Percentiles rank a stretch among this genome's conserved stretches.
These are phyloP conservation scores for Crotalus viridis DNA, from an alignment of 2,113 vertebrate genomes.

Conservation along the genomic window DNA sequence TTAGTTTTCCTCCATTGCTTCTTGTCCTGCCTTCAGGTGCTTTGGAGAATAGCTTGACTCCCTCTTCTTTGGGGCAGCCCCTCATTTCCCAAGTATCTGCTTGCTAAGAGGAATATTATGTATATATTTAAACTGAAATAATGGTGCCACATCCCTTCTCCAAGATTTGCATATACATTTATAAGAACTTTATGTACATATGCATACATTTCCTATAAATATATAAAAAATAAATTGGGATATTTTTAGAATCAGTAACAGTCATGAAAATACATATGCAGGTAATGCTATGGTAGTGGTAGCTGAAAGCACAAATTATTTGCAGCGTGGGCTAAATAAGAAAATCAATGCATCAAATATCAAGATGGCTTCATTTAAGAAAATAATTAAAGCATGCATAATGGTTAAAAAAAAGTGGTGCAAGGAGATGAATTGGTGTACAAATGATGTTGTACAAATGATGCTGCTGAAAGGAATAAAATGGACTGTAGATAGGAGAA, in stretches of 20 bases:
- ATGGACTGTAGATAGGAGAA: background rate
- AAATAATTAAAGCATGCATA: background rate
- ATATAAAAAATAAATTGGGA: background rate
- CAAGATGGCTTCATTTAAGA: background rate
- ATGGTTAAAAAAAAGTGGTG: background rate
- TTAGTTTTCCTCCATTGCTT: background rate
- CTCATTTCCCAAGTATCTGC: background rate
- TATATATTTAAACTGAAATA: background rate
- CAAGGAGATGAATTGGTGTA: background rate
- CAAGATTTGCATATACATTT: background rate
- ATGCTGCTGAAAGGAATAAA: background rate
- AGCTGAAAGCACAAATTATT: background rate
- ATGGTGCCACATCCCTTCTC: background rate
- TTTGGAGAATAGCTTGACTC: background rate
- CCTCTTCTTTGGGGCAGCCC: background rate
- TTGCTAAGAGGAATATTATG: background rate
- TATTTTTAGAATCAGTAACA: background rate
- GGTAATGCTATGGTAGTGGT: background rate
- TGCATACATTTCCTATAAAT: background rate
- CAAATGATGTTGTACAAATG: background rate
- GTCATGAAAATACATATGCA: background rate
- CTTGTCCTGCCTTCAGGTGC: background rate
- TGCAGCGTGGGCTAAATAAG: background rate
- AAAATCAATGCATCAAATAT: background rate
- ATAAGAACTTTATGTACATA: background rate